phyloP scores from a whole-genome alignment of 2,797 vertebrate species.

The Lepus townsendii region DNA sequence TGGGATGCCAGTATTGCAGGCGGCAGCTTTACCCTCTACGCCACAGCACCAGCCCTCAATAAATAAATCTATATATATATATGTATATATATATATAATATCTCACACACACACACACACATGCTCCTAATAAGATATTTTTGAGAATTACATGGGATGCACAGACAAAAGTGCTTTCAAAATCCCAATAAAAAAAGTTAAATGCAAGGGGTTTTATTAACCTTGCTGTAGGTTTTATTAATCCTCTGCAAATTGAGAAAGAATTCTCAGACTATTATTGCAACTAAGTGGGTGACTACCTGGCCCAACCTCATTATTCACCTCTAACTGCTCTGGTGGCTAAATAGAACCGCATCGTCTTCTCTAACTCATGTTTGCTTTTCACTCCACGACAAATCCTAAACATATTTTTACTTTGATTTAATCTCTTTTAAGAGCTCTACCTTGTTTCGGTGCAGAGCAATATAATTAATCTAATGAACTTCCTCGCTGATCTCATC shows the following conservation, averaged over 20 bases:
- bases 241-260: constrained; percentile 28
- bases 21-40: no score
- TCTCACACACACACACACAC: no score
- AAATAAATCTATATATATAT: no score
- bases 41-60: no score
- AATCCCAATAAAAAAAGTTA: neutral
- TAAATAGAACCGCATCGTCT: neutral
- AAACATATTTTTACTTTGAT: neutral
- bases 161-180: neutral
- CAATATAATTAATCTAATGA: neutral
- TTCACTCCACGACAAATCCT: neutral
- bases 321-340: neutral
- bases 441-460: neutral
- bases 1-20: no score
- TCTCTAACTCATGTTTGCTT: neutral
- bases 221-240: neutral
- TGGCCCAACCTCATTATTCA: neutral
- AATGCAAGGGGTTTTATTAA: neutral
- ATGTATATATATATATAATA: no score
- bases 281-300: neutral
- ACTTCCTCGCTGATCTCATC: neutral
- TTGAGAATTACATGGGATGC: neutral
- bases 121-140: neutral
- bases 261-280: neutral
- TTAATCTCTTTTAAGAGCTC: neutral